Base-by-base conservation (phyloP, 1,140 invertebrate genomes). In the Lepidurus packardi region DNA sequence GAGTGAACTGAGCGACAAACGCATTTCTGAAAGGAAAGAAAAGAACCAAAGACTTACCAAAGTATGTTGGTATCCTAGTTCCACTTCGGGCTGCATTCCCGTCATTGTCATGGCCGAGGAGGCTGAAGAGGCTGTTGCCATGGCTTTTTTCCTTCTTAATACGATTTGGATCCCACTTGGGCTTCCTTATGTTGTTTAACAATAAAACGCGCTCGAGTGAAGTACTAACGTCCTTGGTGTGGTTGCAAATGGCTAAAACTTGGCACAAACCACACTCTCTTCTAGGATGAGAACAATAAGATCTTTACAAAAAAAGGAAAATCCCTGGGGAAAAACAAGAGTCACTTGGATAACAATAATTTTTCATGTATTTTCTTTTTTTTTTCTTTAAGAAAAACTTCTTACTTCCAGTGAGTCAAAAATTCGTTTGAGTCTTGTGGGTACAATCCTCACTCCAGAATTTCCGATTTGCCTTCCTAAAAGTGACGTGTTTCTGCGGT, bases 51-150 rank as follows among this genome's bases (percentile, higher is more conserved):
- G 53, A 89, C 91, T 92, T 84, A 93, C 92, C 90, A 93, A 89
- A 74, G 92, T 93, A 82, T 93, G 92, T 82, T 91, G 91, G 82
- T 93, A 93, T 45, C 91, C 92, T 80, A 93, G 84, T 75, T 91
- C 91, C 73, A 78, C 4, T 25, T 78, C 78, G n/a, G 73, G 73
- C 24, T 78, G 78, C 41, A 74, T 78, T 16, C 53, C 53, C 8
- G 9, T 65, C 53, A 65, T 65, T n/a, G 53, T 65, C 53, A 21
- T 21, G 21, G 53, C 16, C 53, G 53, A 65, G 6, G 53, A 21
- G 21, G 16, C 53, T 65, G 75, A 65, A 65, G 53, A 65, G 53
- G 53, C 10, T 65, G 53, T 65, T 65, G 53, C 53, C 53, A 65
- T 65, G 53, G 53, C 53, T 65, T 9, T 21, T 65, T 65, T 34